Evolutionary conservation across 35 echinoderm and acorn worm genomes (phyloP), one percentile per base, ranked within the genome.

Genomic region (Ophiothrix spiculata): DNA sequence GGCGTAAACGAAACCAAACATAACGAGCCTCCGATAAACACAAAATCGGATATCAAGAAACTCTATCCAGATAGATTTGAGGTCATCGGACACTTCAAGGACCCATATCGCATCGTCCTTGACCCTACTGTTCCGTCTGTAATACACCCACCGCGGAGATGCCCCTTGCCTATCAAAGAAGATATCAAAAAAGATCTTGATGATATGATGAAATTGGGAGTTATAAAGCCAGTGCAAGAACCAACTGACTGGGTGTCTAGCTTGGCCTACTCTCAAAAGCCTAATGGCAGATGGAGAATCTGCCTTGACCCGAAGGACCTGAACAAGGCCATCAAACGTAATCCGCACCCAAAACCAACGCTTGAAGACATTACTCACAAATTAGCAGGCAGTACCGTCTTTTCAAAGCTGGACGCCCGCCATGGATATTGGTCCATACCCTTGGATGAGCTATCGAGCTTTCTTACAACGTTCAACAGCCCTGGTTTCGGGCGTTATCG

Each of bases 231-330:
- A 10, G 42, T 49, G 6, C 42, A 49, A 19, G 38, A 94, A 49
- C 92, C 92, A 81, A 94, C 87, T 73, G 92, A 94, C 75, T 90
- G 92, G 92, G 87, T 94, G 31, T 81, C 76, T 14, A 85, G 39
- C 31, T 37, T 90, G 36, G 64, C 82, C 16, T 74, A 75, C 63
- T 33, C 32, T 37, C 75, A 69, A 21, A 85, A 89, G 49, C 31
- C 40, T 13, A 94, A 90, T 87, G 87, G 92, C 40, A 89, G 63
- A 82, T 40, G 83, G 75, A 45, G 88, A 21, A 87, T 94, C n/a
- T 94, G 88, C 37, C 79, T 94, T 29, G 92, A 94, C 75, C 92
- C 92, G 0, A 94, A 83, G 73, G 92, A 90, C 74, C 37, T 94
- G 13, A 94, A 91, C 33, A 77, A 38, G 32, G 63, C 75, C 3